Percentiles rank a stretch among this genome's conserved stretches.
phyloP scores from a whole-genome alignment of 2,888 invertebrate genomes.

The Cantharis rustica region DNA sequence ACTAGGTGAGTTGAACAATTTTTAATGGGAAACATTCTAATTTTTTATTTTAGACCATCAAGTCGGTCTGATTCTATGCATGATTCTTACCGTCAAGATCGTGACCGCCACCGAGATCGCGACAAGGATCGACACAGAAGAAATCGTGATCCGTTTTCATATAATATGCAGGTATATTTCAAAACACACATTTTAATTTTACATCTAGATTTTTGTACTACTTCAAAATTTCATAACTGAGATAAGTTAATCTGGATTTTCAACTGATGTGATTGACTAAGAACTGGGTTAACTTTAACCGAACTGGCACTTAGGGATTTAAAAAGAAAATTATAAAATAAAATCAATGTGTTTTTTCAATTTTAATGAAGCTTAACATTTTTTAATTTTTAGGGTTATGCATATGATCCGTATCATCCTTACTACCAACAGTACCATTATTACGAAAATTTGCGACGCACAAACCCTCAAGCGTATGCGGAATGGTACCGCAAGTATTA shows the following conservation, averaged over 20 bases:
- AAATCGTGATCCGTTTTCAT: constrained; percentile 49
- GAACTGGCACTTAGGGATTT: no score
- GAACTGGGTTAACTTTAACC: no score
- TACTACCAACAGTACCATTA: constrained; percentile 69
- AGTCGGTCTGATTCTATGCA: constrained; percentile 56
- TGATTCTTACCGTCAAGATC: constrained; percentile 48
- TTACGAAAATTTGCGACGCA: constrained; percentile 76
- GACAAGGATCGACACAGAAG: constrained; percentile 45
- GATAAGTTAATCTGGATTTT: no score
- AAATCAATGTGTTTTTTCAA: no score
- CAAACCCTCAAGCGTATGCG: constrained; percentile 79
- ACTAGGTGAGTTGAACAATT: constrained; percentile 34
- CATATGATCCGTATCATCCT: constrained; percentile 64
- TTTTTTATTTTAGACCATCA: constrained; percentile 49
- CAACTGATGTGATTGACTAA: no score
- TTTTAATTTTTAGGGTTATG: constrained; percentile 46
- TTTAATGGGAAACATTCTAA: background rate
- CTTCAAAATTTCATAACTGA: no score
- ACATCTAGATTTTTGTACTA: no score
- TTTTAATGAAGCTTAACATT: background rate
- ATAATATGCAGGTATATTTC: constrained; percentile 42
- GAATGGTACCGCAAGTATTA: constrained; percentile 77
- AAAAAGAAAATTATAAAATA: no score
- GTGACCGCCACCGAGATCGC: constrained; percentile 50
- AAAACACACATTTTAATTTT: background rate